Evolutionary conservation across 2,797 vertebrate species (phyloP), one percentile per base, ranked within the genome.

Genomic region (Siniperca undulata): DNA sequence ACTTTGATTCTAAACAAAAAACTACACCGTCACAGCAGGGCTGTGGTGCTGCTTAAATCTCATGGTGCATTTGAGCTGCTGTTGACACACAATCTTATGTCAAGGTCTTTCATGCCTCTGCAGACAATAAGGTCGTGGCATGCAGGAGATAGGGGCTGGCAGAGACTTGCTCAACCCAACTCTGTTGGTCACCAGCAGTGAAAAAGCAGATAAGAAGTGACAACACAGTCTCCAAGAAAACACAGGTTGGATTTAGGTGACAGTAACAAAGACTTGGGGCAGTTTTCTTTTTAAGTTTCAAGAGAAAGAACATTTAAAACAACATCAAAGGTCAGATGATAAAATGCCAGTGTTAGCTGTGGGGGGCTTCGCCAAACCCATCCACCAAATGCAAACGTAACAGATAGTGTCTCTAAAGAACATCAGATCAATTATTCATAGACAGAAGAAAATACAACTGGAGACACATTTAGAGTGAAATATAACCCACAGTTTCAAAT

Each of bases 151-250:
- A 64, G 46, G 27, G 64, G 55, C 85, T 73, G 70, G 46, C 78
- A 82, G 86, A 86, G 74, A 82, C 70, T 73, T 67, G 74, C 80
- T 84, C 22, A 6, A 60, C 71, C 82, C n/a, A 70, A 64, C 70
- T 78, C 70, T 67, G 56, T 70, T 75, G 77, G 87, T 87, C 87
- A 86, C 80, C 84, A 81, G 73, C 83, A 76, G 74, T 10, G 34
- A 61, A 38, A 85, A 81, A 85, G 81, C 58, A 87, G 84, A 91
- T 88, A 89, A 82, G 72, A 69, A 83, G 72, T 80, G 89, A 89
- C 89, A 90, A 84, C 85, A 62, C 50, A 60, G 80, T 79, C 86
- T 85, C 71, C 22, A 10, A 80, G 86, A 86, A 86, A 89, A 86
- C 84, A 66, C 16, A 1, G 81, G 68, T 42, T 81, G 79, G 59